Evolutionary conservation across 2,113 vertebrate species (phyloP).

Genomic region (Pantherophis guttatus): DNA sequence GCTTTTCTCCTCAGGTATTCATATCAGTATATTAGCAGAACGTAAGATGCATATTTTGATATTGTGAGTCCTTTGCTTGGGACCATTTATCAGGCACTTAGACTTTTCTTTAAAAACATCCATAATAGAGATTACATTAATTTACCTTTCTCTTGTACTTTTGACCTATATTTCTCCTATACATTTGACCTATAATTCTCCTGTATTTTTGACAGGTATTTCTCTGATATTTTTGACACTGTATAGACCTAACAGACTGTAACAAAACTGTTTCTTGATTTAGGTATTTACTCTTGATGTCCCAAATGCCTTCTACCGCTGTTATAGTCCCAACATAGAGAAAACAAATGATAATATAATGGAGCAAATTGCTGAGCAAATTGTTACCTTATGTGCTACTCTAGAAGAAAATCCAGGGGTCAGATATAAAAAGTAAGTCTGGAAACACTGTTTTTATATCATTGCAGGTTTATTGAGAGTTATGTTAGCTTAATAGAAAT

Average conservation of each 20-base stretch:
- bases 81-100: not conserved
- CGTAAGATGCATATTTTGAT: not conserved
- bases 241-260: not conserved
- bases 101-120: not conserved
- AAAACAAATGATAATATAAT: conserved; percentile 76
- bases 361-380: conserved; percentile 85
- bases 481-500: not conserved
- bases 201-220: not conserved
- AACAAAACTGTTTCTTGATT: not conserved
- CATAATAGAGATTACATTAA: not conserved
- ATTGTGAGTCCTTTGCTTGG: not conserved
- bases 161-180: not conserved
- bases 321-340: conserved; percentile 79
- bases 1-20: not conserved
- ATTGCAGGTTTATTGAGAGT: not conserved
- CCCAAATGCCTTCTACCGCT: conserved; percentile 84
- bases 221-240: not conserved
- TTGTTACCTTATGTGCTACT: conserved; percentile 90
- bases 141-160: not conserved
- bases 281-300: conserved; percentile 91
- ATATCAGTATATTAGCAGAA: not conserved
- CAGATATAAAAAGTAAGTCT: conserved; percentile 83
- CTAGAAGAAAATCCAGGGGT: conserved; percentile 94
- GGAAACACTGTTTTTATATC: not conserved
- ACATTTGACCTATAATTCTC: not conserved